Evolutionary conservation across 2,797 vertebrate species (phyloP), one percentile per base, ranked within the genome.

Genomic region (Neostethus bicornis): DNA sequence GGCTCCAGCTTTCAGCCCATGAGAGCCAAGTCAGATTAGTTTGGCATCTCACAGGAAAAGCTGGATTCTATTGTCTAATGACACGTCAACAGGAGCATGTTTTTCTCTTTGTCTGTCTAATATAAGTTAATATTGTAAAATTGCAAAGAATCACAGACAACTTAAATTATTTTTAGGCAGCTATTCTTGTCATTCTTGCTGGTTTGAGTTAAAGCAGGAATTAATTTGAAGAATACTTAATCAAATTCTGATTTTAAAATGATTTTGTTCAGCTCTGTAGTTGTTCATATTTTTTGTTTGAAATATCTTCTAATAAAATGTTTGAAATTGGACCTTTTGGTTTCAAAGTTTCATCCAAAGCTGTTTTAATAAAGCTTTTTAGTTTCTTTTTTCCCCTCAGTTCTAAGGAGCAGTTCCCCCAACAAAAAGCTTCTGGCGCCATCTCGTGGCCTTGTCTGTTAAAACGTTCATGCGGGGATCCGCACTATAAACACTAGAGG

Each of bases 361-460:
- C 41, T 29, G 7, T 17, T 2, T 31, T 11, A 32, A 45, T 23
- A 5, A 23, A 37, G 24, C 34, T 67, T 47, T 8, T 21, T 61
- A 9, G 28, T 14, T 6, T 2, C 48, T 1, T 7, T 11, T 1
- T 21, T 13, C 6, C 16, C 41, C n/a, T n/a, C n/a, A n/a, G n/a
- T n/a, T n/a, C n/a, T n/a, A 58, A 17, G 11, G 39, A 14, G 14
- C 7, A 0, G 8, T 19, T 35, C 19, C 54, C 1, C 28, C 7
- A 70, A 57, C 70, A 61, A 11, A 31, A 44, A 68, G 39, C 6
- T 35, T 70, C 34, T 65, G 10, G 29, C 26, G 66, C 72, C 86
- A 88, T 77, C 86, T 83, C 79, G 70, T 68, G 84, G 10, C 41
- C 3, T 3, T 14, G 45, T 0, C 4, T 21, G 8, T 0, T n/a